Evolutionary conservation across 2,888 invertebrate genomes (phyloP).

Genomic region (Melanotus villosus): DNA sequence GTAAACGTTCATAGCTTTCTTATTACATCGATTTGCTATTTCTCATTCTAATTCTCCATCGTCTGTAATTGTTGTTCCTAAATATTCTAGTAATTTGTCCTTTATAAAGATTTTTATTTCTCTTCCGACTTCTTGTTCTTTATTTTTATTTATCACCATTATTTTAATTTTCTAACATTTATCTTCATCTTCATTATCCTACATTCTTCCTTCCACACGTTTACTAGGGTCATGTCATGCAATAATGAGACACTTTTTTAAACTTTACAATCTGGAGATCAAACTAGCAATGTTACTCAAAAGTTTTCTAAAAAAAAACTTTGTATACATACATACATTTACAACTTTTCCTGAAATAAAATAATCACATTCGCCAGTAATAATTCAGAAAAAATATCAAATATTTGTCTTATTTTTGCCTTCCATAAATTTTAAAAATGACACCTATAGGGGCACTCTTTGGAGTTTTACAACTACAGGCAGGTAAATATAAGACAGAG

Average conservation of each 20-base stretch:
- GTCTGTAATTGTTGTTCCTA: no score
- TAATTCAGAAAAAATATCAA: background rate
- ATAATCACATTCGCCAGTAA: background rate
- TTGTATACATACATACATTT: background rate
- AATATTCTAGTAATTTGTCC: no score
- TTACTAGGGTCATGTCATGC: background rate
- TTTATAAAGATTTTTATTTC: no score
- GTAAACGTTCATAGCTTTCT: no score
- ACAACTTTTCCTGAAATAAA: background rate
- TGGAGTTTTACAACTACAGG: background rate
- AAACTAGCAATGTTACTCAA: background rate
- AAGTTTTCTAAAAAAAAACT: background rate
- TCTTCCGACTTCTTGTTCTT: no score
- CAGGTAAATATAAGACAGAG: background rate
- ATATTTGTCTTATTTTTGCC: background rate
- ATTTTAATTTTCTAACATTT: no score
- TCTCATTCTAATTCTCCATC: no score
- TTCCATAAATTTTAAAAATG: background rate
- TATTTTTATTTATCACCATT: no score
- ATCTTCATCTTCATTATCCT: no score
- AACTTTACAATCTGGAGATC: background rate
- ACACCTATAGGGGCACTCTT: background rate
- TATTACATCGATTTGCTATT: no score
- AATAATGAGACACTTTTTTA: conserved; percentile 1
- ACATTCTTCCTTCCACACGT: no score